Conservation (phyloP, 2,113 vertebrate species). For the Erythrocercus mccallii region DNA sequence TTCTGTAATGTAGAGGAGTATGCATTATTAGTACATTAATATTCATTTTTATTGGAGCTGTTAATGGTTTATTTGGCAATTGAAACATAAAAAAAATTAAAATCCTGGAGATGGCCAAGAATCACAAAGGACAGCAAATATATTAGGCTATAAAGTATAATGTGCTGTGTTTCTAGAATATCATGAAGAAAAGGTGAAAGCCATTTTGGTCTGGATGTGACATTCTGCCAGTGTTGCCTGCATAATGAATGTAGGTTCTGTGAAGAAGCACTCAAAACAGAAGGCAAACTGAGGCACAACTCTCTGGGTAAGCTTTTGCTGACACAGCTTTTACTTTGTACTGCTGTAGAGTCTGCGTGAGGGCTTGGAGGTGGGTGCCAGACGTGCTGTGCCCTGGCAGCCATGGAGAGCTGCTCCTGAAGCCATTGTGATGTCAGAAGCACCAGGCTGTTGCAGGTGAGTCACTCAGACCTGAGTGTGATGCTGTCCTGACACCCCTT, state of each 20-base stretch:
- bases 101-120: background rate
- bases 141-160: background rate
- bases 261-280: background rate
- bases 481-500: rapidly evolving
- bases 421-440: background rate
- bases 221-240: background rate
- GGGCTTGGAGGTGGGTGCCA: background rate
- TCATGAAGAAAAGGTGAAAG: background rate
- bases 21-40: constrained; percentile 28
- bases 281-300: background rate
- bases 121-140: constrained; percentile 11
- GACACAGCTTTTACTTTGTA: rapidly evolving
- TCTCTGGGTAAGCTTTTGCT: background rate
- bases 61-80: constrained; percentile 41
- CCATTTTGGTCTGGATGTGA: background rate
- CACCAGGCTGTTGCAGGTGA: rapidly evolving
- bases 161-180: background rate
- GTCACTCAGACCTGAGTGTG: rapidly evolving
- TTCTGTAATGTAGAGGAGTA: background rate
- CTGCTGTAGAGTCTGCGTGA: background rate
- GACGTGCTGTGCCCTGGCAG: background rate
- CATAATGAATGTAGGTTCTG: background rate
- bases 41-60: constrained; percentile 51
- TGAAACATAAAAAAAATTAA: constrained; percentile 7
- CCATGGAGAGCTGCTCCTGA: rapidly evolving